Conservation (phyloP, 2,113 vertebrate genomes). For the Erinaceus europaeus region DNA sequence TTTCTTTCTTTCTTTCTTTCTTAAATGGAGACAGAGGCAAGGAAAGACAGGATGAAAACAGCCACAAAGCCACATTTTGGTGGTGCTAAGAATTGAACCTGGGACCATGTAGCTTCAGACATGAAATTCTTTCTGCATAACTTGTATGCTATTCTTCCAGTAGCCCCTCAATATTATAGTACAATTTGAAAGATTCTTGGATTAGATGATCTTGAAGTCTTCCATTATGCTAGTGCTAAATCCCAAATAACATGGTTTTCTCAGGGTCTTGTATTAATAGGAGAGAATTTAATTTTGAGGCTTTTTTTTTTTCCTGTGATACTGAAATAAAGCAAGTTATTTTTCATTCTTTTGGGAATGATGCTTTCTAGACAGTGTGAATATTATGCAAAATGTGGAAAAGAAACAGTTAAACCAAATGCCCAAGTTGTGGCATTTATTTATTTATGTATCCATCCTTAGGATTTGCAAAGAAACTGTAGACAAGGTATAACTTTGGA, state of each 20-base stretch:
- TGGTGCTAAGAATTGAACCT: too few relatives aligned
- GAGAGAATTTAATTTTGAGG: constrained; percentile 31
- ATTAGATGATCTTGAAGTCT: neutral
- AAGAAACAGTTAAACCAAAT: constrained; percentile 85
- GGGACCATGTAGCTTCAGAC: too few relatives aligned
- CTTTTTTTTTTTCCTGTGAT: neutral
- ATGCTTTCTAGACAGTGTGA: constrained; percentile 84
- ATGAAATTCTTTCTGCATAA: too few relatives aligned
- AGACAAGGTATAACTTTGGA: constrained; percentile 77
- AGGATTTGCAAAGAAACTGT: constrained; percentile 82
- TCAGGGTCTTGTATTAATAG: neutral
- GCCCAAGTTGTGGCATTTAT: constrained; percentile 84
- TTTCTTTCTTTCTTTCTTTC: too few relatives aligned
- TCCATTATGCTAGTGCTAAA: neutral
- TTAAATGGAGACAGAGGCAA: too few relatives aligned
- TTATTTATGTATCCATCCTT: too few relatives aligned
- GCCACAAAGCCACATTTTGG: too few relatives aligned
- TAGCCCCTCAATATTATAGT: too few relatives aligned
- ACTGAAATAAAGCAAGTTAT: constrained; percentile 47
- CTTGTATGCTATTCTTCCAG: too few relatives aligned
- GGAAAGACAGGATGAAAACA: too few relatives aligned
- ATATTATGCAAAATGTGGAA: constrained; percentile 86
- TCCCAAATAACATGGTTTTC: neutral
- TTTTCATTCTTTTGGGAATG: constrained; percentile 18
- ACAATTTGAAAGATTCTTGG: neutral